Conservation (phyloP, 2,797 vertebrate species). For the Gallinago stenura region DNA sequence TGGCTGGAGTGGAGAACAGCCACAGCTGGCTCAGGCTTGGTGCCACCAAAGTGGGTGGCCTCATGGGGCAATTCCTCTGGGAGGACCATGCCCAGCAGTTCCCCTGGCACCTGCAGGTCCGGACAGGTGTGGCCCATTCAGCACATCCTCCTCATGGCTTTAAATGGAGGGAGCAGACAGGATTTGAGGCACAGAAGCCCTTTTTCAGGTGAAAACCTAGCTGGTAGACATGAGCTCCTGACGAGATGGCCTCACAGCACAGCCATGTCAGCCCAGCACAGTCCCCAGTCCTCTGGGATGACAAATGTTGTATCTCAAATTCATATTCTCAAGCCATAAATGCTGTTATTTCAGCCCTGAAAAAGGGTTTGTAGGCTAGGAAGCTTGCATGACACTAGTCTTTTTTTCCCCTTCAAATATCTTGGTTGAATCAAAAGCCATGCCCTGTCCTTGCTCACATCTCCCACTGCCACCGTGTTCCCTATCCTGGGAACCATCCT, state of each 20-base stretch:
- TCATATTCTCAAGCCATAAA: neutral
- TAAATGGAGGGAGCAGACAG: neutral
- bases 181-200: neutral
- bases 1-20: fast-evolving
- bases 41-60: neutral
- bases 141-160: neutral
- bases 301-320: fast-evolving
- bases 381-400: neutral
- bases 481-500: neutral
- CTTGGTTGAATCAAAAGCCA: neutral
- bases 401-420: neutral
- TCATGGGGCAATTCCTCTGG: neutral
- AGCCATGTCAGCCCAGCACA: neutral
- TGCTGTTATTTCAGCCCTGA: neutral
- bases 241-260: neutral
- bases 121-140: neutral
- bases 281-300: neutral
- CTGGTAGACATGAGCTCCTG: fast-evolving
- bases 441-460: neutral
- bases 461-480: fast-evolving
- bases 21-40: constrained; percentile 12
- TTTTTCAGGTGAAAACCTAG: neutral
- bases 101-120: neutral
- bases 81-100: fast-evolving
- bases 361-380: neutral